Conservation (phyloP, 1,140 invertebrate species). For the Bombus confusus region DNA sequence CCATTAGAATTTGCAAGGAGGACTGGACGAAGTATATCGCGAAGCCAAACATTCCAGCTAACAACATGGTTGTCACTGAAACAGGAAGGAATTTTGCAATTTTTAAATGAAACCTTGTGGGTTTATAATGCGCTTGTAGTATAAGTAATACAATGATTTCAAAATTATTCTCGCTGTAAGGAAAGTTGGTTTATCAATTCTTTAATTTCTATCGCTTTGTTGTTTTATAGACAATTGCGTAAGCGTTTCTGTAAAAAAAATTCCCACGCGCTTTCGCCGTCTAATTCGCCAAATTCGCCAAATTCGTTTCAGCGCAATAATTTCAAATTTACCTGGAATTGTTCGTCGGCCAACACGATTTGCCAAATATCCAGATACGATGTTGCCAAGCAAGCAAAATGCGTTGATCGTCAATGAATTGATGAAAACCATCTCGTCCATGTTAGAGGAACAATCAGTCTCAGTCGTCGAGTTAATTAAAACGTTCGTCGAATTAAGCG, state of each 20-base stretch:
- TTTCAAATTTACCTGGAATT: slow-evolving; percentile 66
- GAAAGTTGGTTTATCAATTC: too few relatives aligned
- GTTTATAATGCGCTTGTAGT: too few relatives aligned
- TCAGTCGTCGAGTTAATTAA: neutral
- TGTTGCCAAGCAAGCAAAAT: slow-evolving; percentile 80
- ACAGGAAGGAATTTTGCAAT: neutral
- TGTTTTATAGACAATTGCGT: too few relatives aligned
- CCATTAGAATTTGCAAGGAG: slow-evolving; percentile 81
- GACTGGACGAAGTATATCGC: slow-evolving; percentile 82
- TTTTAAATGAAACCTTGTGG: neutral
- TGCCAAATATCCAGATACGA: slow-evolving; percentile 77
- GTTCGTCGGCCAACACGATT: slow-evolving; percentile 71
- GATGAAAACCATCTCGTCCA: slow-evolving; percentile 79
- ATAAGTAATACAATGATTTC: too few relatives aligned
- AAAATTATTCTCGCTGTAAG: too few relatives aligned
- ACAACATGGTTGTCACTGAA: slow-evolving; percentile 80
- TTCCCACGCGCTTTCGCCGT: too few relatives aligned
- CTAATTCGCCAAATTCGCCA: too few relatives aligned
- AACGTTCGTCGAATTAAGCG: neutral
- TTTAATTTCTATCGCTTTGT: too few relatives aligned
- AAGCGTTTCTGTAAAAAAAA: too few relatives aligned
- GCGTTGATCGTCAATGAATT: slow-evolving; percentile 82
- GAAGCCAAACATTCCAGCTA: slow-evolving; percentile 80
- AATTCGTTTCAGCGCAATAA: neutral
- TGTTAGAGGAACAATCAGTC: slow-evolving; percentile 50